Percentiles rank a stretch among this genome's conserved stretches.
Conservation (phyloP, 2,113 vertebrate species). For the Haemorhous mexicanus region DNA sequence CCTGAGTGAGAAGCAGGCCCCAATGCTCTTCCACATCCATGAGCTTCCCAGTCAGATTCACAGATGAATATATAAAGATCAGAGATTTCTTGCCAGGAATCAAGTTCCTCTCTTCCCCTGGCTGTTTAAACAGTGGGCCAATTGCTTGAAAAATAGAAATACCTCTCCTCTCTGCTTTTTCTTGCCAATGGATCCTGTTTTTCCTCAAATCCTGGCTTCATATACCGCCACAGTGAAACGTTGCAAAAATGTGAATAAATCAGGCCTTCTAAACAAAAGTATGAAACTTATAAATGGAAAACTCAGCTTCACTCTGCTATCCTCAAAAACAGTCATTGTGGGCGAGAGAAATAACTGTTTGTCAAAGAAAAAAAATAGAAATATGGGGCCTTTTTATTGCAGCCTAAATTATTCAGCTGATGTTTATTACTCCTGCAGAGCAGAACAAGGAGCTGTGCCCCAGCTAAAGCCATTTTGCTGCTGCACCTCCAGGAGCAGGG, state of each 20-base stretch:
- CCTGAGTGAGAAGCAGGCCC: background rate
- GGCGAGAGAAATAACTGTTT: constrained; percentile 45
- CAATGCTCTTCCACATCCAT: background rate
- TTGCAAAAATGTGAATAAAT: background rate
- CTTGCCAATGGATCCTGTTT: background rate
- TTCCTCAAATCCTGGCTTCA: background rate
- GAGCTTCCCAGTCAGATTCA: background rate
- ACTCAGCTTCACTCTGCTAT: background rate
- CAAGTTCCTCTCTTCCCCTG: background rate
- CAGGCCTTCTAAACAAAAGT: background rate
- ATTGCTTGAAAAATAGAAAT: background rate
- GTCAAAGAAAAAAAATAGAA: background rate
- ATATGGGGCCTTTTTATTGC: background rate
- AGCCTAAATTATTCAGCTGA: constrained; percentile 45
- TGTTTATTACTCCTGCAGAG: constrained; percentile 42
- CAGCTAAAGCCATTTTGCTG: background rate
- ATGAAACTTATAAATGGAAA: background rate
- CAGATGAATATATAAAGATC: background rate
- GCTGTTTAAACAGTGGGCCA: background rate
- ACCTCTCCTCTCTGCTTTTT: background rate
- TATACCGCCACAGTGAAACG: background rate
- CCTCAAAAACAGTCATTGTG: background rate
- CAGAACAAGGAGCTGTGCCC: background rate
- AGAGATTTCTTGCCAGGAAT: background rate
- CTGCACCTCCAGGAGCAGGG: background rate